Evolutionary conservation across 1,140 invertebrate genomes (phyloP).

Genomic region (Caenorhabditis briggsae): DNA sequence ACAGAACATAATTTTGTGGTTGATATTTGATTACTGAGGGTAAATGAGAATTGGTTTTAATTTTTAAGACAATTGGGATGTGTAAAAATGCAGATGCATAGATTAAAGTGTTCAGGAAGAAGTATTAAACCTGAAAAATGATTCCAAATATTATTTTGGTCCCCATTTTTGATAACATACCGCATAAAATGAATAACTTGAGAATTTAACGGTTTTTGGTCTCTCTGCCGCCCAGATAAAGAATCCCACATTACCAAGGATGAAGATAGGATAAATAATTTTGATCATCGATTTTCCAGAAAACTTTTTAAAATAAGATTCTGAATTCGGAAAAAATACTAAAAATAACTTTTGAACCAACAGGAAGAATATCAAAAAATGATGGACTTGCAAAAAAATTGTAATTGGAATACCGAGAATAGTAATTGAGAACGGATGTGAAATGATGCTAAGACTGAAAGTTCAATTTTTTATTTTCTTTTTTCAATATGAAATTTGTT

Average conservation of each 20-base stretch:
- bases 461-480: too few relatives aligned
- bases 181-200: too few relatives aligned
- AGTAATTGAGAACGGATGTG: too few relatives aligned
- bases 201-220: too few relatives aligned
- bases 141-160: not conserved
- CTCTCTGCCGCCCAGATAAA: too few relatives aligned
- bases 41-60: not conserved
- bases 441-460: too few relatives aligned
- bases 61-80: not conserved
- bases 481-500: too few relatives aligned
- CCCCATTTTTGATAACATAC: too few relatives aligned
- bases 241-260: too few relatives aligned
- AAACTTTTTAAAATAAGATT: not conserved
- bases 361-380: not conserved
- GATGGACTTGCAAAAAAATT: not conserved
- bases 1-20: not conserved
- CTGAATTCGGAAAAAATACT: not conserved
- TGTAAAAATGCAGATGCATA: not conserved
- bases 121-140: not conserved
- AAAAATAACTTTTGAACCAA: not conserved
- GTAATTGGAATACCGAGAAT: too few relatives aligned
- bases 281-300: not conserved
- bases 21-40: not conserved
- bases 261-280: too few relatives aligned
- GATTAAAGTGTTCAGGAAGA: not conserved